These are phyloP conservation scores for Cephonodes hylas DNA, from an alignment of 2,888 invertebrate species.

Conservation along the genomic window DNA sequence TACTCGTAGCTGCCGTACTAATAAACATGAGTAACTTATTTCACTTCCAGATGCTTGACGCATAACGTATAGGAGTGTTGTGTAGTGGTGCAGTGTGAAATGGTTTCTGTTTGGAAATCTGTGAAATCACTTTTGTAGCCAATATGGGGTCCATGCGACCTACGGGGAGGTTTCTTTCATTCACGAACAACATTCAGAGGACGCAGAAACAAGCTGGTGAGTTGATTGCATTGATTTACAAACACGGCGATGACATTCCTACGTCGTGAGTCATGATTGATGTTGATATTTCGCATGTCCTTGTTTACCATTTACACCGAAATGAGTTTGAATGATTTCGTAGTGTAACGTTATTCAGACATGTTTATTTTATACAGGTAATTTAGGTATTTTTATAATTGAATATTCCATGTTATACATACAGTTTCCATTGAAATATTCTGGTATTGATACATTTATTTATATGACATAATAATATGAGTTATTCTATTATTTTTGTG, in stretches of 20 bases:
- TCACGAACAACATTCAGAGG: conserved; percentile 82
- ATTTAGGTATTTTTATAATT: too few relatives aligned
- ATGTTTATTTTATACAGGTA: not conserved
- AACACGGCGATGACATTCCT: conserved; percentile 38
- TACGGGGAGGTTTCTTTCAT: conserved; percentile 82
- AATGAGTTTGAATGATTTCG: not conserved
- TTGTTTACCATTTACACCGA: conserved; percentile 30
- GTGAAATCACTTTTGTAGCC: conserved; percentile 29
- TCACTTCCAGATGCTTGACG: conserved; percentile 53
- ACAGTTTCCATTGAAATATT: too few relatives aligned
- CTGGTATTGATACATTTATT: not conserved
- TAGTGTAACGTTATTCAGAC: not conserved
- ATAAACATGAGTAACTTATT: conserved; percentile 47
- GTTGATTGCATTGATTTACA: conserved; percentile 30
- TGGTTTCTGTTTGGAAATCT: conserved; percentile 49
- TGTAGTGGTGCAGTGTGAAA: conserved; percentile 36
- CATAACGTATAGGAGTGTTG: conserved; percentile 39
- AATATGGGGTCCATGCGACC: conserved; percentile 84
- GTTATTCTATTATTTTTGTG: not conserved
- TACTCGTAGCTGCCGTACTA: conserved; percentile 43
- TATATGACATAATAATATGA: not conserved
- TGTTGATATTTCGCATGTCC: conserved; percentile 37
- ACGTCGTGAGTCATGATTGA: conserved; percentile 48
- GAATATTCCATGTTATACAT: too few relatives aligned
- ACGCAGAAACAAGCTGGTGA: conserved; percentile 78